Base-by-base conservation (phyloP, 2,888 invertebrate genomes). In the Ophraella communa region DNA sequence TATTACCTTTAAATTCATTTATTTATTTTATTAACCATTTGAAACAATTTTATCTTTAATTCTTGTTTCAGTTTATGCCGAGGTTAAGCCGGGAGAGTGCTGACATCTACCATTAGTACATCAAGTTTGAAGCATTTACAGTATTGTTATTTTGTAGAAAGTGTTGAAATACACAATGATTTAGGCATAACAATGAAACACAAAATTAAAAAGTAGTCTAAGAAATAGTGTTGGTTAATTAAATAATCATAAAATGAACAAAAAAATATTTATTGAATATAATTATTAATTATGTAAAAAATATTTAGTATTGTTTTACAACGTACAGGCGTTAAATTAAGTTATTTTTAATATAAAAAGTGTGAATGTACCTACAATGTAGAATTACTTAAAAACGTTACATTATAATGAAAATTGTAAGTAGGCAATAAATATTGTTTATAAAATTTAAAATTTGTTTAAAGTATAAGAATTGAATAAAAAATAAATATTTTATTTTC, bases 11-110 rank as follows among this genome's bases (percentile, higher is more conserved):
- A n/a, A n/a, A 14, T 17, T 23, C 1, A n/a, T 1, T 14, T 20
- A 20, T 3, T 17, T 1, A 8, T 33, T 14, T 5, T 18, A 33
- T 14, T 4, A 33, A 18, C n/a, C n/a, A n/a, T n/a, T n/a, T 17
- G 17, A 52, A 52, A 52, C 20, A 14, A 7, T 52, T 62, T 67
- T 65, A n/a, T n/a, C n/a, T n/a, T n/a, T n/a, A n/a, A n/a, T n/a
- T n/a, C n/a, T n/a, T 67, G 53, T 76, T 85, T 82, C 83, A 87
- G 86, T 84, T 83, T 87, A 85, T 76, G 87, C 86, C 57, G 85
- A 86, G 71, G 85, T 86, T 14, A 85, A 85, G 74, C 78, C 84
- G 58, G 87, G 86, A 23, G 86, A 86, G 77, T 87, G 87, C 80
- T 87, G 70, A 73, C 62, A 57, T 20, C 49, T 39, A 42, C 53